Conservation (phyloP, 2,888 invertebrate genomes). For the Gasteruption jaculator region DNA sequence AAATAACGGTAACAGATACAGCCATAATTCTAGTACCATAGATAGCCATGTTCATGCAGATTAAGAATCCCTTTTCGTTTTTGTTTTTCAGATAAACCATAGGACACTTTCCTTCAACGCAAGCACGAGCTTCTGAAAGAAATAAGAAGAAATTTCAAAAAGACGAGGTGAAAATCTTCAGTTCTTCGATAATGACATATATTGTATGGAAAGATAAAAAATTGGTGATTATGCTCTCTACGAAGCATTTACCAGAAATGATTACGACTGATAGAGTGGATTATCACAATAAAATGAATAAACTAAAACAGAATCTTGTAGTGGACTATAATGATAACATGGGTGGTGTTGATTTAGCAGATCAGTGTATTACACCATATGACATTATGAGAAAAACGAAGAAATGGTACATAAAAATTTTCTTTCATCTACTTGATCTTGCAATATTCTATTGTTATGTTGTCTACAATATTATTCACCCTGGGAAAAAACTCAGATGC, state of each 20-base stretch:
- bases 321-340: conserved; percentile 16
- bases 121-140: too few relatives aligned
- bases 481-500: conserved; percentile 5
- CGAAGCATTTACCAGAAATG: conserved; percentile 9
- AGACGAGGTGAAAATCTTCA: conserved; percentile 4
- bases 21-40: too few relatives aligned
- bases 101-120: too few relatives aligned
- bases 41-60: too few relatives aligned
- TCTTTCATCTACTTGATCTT: conserved; percentile 6
- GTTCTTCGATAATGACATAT: conserved; percentile 4
- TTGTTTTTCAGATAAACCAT: too few relatives aligned
- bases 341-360: conserved; percentile 12
- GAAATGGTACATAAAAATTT: too few relatives aligned
- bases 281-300: conserved; percentile 9
- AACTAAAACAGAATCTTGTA: conserved; percentile 14
- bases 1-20: too few relatives aligned
- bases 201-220: conserved; percentile 5
- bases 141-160: conserved; percentile 5
- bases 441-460: conserved; percentile 5
- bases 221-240: conserved; percentile 8
- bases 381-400: conserved; percentile 8
- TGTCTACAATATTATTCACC: conserved; percentile 6
- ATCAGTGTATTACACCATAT: conserved; percentile 12
- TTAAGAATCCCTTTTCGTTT: too few relatives aligned
- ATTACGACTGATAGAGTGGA: conserved; percentile 8